Evolutionary conservation across 2,797 vertebrate species (phyloP).

Genomic region (Catharus ustulatus): DNA sequence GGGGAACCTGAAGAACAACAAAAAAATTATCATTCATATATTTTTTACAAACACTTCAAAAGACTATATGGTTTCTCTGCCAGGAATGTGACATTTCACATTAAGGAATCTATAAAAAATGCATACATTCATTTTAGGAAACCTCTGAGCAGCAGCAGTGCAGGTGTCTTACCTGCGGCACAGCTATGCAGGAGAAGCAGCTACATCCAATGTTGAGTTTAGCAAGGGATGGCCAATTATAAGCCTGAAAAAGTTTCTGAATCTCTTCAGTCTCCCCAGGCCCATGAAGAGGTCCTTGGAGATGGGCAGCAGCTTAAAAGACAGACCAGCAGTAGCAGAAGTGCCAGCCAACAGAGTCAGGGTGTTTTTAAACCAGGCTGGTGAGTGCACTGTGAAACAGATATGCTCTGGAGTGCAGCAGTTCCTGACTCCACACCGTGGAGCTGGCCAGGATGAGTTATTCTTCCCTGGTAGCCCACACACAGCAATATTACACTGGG

Average conservation of each 20-base stretch:
- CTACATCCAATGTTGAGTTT: not conserved
- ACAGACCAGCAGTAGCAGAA: not conserved
- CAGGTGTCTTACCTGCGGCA: constrained; percentile 13
- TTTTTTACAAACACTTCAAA: constrained; percentile 33
- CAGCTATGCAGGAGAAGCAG: not conserved
- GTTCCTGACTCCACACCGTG: not conserved
- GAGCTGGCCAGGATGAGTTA: not conserved
- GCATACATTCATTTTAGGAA: not conserved
- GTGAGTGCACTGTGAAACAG: not conserved
- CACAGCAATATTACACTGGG: not conserved
- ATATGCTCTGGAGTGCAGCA: not conserved
- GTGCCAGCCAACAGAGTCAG: not conserved
- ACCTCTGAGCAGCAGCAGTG: not conserved
- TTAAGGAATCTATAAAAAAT: not conserved
- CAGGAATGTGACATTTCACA: constrained; percentile 8
- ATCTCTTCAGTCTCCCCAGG: not conserved
- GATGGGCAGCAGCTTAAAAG: not conserved
- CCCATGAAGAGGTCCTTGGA: not conserved
- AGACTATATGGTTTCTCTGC: not conserved
- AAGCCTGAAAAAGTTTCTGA: not conserved
- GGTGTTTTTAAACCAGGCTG: not conserved
- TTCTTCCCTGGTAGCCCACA: not conserved
- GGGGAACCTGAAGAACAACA: not conserved
- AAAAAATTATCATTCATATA: not conserved
- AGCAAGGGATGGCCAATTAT: not conserved